Conservation (phyloP, 2,888 invertebrate species). For the Lordiphosa andalusiaca region DNA sequence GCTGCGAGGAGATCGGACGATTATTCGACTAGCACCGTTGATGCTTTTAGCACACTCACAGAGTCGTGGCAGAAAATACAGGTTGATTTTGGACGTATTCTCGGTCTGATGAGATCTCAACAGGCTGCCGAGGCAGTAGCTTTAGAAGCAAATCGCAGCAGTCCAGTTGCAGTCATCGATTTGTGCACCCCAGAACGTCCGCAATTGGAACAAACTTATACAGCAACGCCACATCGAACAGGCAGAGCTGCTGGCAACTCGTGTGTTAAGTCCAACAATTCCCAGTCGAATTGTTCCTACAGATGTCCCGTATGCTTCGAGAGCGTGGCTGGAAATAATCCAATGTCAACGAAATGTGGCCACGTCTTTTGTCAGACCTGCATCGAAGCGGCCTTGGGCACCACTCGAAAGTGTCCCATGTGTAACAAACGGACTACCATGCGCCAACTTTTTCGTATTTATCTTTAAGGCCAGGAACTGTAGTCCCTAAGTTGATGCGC, state of each 20-base stretch:
- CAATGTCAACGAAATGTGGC: slow-evolving; percentile 67
- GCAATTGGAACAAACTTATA: neutral
- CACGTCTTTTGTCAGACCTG: slow-evolving; percentile 68
- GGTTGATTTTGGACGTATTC: too few relatives aligned
- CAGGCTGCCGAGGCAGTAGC: too few relatives aligned
- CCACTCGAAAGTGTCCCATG: slow-evolving; percentile 64
- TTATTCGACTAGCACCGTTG: too few relatives aligned
- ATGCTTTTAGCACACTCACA: too few relatives aligned
- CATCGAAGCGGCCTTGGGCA: slow-evolving; percentile 40
- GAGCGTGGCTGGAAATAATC: slow-evolving; percentile 39
- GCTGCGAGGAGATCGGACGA: too few relatives aligned
- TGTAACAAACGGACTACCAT: slow-evolving; percentile 57
- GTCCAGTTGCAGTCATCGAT: slow-evolving; percentile 40
- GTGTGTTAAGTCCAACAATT: neutral
- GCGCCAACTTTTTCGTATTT: slow-evolving; percentile 57
- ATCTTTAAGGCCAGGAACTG: slow-evolving; percentile 30
- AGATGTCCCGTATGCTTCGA: slow-evolving; percentile 74
- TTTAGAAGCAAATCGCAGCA: too few relatives aligned
- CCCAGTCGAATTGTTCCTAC: slow-evolving; percentile 21
- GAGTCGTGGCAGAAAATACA: too few relatives aligned
- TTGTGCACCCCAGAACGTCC: slow-evolving; percentile 26
- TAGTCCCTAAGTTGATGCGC: too few relatives aligned
- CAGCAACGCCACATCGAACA: neutral
- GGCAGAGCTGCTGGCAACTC: too few relatives aligned
- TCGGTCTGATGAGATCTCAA: too few relatives aligned